Percentiles rank a stretch among this genome's conserved stretches.
These are phyloP conservation scores for Homarus gammarus DNA, from an alignment of 2,888 invertebrate genomes.

Conservation along the genomic window DNA sequence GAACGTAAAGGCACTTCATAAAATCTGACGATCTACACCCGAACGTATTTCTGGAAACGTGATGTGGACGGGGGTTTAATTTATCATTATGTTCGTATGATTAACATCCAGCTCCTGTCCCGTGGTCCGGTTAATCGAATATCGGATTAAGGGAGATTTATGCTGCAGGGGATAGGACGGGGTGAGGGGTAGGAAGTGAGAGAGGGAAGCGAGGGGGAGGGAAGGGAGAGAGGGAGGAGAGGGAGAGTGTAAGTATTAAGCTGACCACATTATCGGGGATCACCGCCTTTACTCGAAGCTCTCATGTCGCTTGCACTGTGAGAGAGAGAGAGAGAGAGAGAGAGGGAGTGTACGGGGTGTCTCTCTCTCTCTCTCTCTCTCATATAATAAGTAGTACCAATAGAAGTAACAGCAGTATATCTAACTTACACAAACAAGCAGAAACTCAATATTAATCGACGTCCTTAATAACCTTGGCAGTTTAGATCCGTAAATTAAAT, in stretches of 20 bases:
- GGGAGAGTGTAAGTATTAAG: neutral
- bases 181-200: neutral
- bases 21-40: conserved; percentile 1
- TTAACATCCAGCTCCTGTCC: conserved; percentile 14
- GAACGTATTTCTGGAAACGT: conserved; percentile 21
- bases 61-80: conserved; percentile 7
- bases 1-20: conserved; percentile 1
- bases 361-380: too few species aligned
- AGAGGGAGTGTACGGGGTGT: too few species aligned
- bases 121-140: neutral
- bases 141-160: conserved; percentile 34
- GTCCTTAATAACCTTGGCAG: too few species aligned
- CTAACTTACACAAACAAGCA: too few species aligned
- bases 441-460: too few species aligned
- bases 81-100: conserved; percentile 23
- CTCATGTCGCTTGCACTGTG: neutral
- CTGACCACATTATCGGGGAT: neutral
- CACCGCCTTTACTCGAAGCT: neutral
- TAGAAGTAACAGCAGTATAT: too few species aligned
- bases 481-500: too few species aligned
- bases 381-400: too few species aligned
- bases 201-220: neutral
- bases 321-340: too few species aligned
- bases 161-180: neutral
- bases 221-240: neutral